Evolutionary conservation across 2,888 invertebrate genomes (phyloP).

Genomic region (Tridacna gigas): DNA sequence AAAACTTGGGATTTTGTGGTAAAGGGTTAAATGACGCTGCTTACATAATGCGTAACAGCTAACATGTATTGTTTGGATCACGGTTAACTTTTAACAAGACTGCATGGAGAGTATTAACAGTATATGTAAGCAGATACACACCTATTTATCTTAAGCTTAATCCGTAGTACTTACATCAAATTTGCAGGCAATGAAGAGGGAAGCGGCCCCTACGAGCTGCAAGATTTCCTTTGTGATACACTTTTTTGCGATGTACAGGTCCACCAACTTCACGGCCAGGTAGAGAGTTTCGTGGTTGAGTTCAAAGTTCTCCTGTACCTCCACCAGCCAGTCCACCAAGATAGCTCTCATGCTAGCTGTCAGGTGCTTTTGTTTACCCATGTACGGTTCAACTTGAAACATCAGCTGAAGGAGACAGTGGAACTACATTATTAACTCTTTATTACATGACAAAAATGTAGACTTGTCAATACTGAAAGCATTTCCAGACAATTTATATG

Average conservation of each 20-base stretch:
- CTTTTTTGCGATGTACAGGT: constrained; percentile 91
- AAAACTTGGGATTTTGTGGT: no score
- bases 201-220: constrained; percentile 96
- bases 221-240: constrained; percentile 91
- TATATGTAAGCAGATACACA: no score
- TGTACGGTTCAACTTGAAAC: constrained; percentile 93
- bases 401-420: constrained; percentile 85
- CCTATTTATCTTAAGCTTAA: no score
- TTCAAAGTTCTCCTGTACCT: constrained; percentile 95
- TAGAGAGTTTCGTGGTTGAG: constrained; percentile 99
- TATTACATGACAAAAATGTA: no score
- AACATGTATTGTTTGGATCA: no score
- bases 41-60: no score
- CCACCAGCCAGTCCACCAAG: constrained; percentile 99
- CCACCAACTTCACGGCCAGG: constrained; percentile 97
- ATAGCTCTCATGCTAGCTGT: constrained; percentile 95
- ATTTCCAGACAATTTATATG: no score
- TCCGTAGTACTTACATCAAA: constrained; percentile 94
- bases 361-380: constrained; percentile 91
- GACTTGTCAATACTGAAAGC: no score
- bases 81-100: no score
- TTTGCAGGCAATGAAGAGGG: constrained; percentile 97
- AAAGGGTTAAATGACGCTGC: no score
- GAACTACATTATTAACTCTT: no score
- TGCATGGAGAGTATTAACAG: no score